Conservation (phyloP, 2,113 vertebrate species). For the Apeltes quadracus region DNA sequence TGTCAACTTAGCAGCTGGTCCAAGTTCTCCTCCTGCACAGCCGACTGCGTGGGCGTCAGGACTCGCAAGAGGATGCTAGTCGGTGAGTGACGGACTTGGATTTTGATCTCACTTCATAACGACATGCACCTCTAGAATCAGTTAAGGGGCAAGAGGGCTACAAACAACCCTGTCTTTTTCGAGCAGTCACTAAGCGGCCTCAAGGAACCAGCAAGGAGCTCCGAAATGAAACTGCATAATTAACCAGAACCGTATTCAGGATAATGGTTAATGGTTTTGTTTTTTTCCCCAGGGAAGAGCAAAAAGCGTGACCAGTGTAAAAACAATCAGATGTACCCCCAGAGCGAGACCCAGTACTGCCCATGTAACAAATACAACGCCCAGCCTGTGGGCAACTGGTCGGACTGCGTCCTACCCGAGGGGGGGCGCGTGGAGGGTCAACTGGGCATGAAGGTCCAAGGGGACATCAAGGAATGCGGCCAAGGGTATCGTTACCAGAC, state of each 20-base stretch:
- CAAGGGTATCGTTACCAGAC: slow-evolving; percentile 97
- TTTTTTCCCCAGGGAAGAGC: slow-evolving; percentile 88
- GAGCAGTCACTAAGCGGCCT: background rate
- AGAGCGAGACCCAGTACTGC: slow-evolving; percentile 95
- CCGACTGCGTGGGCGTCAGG: slow-evolving; percentile 91
- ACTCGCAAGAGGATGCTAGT: slow-evolving; percentile 89
- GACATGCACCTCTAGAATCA: slow-evolving; percentile 3
- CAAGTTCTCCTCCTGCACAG: slow-evolving; percentile 93
- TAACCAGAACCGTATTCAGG: background rate
- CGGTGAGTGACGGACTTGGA: slow-evolving; percentile 80
- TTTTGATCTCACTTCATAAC: background rate
- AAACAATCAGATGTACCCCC: slow-evolving; percentile 90
- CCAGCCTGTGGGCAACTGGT: slow-evolving; percentile 97
- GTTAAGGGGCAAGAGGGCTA: background rate
- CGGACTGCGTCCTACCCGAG: slow-evolving; percentile 94
- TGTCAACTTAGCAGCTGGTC: slow-evolving; percentile 96
- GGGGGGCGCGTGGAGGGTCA: slow-evolving; percentile 84
- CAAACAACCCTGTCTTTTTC: background rate
- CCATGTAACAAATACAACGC: slow-evolving; percentile 96
- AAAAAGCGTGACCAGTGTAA: slow-evolving; percentile 96
- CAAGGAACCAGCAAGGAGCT: background rate
- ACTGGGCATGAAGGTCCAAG: slow-evolving; percentile 90
- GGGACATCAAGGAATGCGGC: slow-evolving; percentile 93
- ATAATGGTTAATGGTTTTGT: background rate
- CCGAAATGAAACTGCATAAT: background rate